Percentiles rank a stretch among this genome's conserved stretches.
Evolutionary conservation across 2,113 vertebrate genomes (phyloP).

Genomic region (Heterochromis multidens): DNA sequence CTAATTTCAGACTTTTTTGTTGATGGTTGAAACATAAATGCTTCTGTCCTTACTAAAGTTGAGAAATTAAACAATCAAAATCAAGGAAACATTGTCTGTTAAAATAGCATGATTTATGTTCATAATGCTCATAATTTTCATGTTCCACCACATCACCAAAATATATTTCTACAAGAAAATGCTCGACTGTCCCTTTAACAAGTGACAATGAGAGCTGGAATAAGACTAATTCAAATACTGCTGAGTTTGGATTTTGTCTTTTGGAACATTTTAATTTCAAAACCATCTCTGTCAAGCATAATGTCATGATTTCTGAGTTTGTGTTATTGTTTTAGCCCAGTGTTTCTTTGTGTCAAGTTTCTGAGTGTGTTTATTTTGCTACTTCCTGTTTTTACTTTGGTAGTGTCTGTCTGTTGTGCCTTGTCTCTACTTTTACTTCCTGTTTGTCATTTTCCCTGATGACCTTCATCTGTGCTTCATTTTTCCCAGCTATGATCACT

Average conservation of each 20-base stretch:
- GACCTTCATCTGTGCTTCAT: background rate
- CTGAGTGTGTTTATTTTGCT: background rate
- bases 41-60: background rate
- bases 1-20: background rate
- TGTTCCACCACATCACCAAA: background rate
- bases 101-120: accelerated
- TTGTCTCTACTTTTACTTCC: background rate
- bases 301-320: background rate
- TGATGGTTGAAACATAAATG: background rate
- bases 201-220: too few species aligned
- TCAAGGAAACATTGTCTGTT: too few species aligned
- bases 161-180: background rate
- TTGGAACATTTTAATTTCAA: background rate
- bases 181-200: background rate
- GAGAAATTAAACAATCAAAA: background rate
- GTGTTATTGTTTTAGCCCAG: background rate
- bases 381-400: background rate
- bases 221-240: accelerated
- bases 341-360: background rate
- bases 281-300: background rate
- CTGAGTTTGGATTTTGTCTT: background rate
- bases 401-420: background rate
- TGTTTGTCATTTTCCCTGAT: background rate
- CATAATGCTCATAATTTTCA: background rate
- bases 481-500: background rate